Percentiles rank a stretch among this genome's conserved stretches.
phyloP scores from a whole-genome alignment of 2,888 invertebrate species.

The Drosophila setosimentum region DNA sequence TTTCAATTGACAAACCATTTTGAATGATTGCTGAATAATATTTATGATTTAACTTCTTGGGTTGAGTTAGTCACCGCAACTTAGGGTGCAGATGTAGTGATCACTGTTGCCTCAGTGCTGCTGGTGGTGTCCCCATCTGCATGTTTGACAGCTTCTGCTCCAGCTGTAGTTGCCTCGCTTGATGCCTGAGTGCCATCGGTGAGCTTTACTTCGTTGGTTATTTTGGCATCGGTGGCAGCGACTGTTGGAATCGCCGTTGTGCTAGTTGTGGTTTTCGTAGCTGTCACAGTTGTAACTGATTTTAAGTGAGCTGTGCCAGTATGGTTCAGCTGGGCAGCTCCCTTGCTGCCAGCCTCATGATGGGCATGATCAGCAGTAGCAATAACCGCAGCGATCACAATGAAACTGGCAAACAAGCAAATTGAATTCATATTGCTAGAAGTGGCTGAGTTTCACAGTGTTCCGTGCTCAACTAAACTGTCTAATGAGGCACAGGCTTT shows the following conservation, averaged over 20 bases:
- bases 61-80: constrained; percentile 21
- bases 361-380: constrained; percentile 23
- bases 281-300: not conserved
- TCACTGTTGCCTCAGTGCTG: not conserved
- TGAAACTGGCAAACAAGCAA: constrained; percentile 9
- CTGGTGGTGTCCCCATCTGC: not conserved
- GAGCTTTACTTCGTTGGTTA: not conserved
- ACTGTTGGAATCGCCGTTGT: not conserved
- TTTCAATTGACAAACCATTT: too few relatives aligned
- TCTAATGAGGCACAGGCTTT: not conserved
- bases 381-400: constrained; percentile 10
- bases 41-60: constrained; percentile 9
- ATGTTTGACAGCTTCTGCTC: constrained; percentile 19
- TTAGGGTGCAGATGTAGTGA: not conserved
- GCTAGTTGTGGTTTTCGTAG: not conserved
- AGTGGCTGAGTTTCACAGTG: not conserved
- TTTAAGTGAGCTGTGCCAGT: not conserved
- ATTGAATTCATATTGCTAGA: constrained; percentile 36
- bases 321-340: constrained; percentile 34
- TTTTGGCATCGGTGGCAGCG: not conserved
- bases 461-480: constrained; percentile 22
- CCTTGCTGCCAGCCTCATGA: constrained; percentile 33
- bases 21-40: not conserved
- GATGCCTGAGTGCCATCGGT: not conserved
- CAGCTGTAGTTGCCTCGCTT: not conserved